Percentiles rank a stretch among this genome's conserved stretches.
These are phyloP conservation scores for Anoplopoma fimbria DNA, from an alignment of 2,113 vertebrate species.

Conservation along the genomic window DNA sequence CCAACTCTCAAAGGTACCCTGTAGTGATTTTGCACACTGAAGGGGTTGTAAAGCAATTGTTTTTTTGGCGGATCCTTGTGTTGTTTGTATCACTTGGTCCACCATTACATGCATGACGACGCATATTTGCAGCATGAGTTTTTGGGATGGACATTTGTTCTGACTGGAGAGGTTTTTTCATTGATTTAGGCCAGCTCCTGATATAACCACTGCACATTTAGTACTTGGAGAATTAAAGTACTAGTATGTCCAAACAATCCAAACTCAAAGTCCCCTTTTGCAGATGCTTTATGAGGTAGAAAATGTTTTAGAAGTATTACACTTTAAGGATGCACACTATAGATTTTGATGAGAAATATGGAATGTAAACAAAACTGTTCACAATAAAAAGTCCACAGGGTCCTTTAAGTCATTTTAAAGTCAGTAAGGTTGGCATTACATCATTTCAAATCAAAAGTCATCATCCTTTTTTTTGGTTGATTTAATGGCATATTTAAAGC, in stretches of 20 bases:
- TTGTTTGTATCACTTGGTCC: background rate
- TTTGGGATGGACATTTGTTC: background rate
- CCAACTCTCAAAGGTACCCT: background rate
- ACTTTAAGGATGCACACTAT: background rate
- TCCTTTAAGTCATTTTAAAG: background rate
- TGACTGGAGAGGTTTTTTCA: background rate
- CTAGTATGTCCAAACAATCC: background rate
- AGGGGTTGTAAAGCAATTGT: background rate
- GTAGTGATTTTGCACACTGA: too few species aligned
- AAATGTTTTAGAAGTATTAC: background rate
- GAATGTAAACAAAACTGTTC: background rate
- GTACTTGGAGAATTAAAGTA: background rate
- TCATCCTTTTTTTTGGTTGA: background rate
- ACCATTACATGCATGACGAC: background rate
- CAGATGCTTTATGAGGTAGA: background rate
- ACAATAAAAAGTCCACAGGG: background rate
- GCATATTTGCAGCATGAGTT: background rate
- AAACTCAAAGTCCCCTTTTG: conserved; percentile 1
- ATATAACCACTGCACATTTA: background rate
- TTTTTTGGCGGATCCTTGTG: background rate
- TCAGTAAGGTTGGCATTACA: background rate
- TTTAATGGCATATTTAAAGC: background rate
- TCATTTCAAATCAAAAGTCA: background rate
- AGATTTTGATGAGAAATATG: background rate
- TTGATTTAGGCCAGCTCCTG: background rate